These are phyloP conservation scores for Carassius carassius DNA, from an alignment of 2,113 vertebrate species.

Conservation along the genomic window DNA sequence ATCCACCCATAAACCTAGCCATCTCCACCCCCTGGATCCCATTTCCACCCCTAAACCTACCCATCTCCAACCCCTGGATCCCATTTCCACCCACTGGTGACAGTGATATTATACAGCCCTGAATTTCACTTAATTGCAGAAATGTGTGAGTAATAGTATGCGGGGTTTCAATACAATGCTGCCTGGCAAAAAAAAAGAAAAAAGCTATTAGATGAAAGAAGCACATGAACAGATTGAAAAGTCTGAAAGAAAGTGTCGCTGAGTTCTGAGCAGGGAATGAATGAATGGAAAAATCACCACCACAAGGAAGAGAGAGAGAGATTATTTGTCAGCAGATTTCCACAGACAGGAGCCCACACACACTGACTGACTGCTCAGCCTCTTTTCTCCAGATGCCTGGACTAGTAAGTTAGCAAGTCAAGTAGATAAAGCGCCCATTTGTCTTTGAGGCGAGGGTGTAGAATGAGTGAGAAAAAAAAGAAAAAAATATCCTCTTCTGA, in stretches of 20 bases:
- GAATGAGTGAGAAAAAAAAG: slow-evolving; percentile 30
- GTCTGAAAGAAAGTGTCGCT: slow-evolving; percentile 1
- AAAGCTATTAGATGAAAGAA: slow-evolving; percentile 1
- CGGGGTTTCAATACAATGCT: background rate
- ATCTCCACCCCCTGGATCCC: too few relatives aligned
- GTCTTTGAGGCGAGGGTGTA: slow-evolving; percentile 40
- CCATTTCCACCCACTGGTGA: too few relatives aligned
- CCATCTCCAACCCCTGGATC: too few relatives aligned
- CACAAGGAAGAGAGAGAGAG: slow-evolving; percentile 30
- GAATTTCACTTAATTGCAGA: background rate
- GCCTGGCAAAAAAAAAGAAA: background rate
- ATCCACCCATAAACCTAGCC: too few relatives aligned
- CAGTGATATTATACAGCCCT: background rate
- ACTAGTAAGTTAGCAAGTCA: slow-evolving; percentile 37
- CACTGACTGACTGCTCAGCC: background rate
- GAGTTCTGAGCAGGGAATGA: slow-evolving; percentile 1
- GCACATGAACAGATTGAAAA: slow-evolving; percentile 17
- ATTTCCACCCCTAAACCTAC: too few relatives aligned
- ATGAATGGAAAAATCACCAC: background rate
- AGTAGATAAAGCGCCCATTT: slow-evolving; percentile 1
- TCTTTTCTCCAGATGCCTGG: slow-evolving; percentile 32
- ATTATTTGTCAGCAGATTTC: slow-evolving; percentile 24
- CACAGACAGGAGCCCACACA: slow-evolving; percentile 16
- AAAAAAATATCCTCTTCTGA: slow-evolving; percentile 30
- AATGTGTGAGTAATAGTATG: background rate